Conservation (phyloP, 2,797 vertebrate genomes). For the Sebastes hubbsi region DNA sequence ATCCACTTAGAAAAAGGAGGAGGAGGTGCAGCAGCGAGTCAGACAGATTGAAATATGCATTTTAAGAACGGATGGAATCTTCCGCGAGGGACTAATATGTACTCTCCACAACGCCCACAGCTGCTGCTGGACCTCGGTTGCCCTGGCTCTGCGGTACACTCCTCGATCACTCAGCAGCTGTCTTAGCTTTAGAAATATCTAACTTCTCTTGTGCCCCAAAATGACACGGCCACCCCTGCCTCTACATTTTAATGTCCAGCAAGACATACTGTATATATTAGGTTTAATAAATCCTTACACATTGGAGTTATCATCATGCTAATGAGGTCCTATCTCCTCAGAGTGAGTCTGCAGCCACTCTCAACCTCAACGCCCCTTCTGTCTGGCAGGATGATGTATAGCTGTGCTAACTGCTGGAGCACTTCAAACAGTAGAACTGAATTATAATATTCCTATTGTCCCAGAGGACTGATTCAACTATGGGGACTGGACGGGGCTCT, state of each 20-base stretch:
- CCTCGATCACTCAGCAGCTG: neutral
- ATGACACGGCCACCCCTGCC: neutral
- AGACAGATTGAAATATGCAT: neutral
- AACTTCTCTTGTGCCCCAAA: neutral
- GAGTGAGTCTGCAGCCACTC: slow-evolving; percentile 14
- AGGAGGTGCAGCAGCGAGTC: neutral
- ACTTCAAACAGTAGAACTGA: slow-evolving; percentile 18
- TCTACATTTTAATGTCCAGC: slow-evolving; percentile 6
- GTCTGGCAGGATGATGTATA: slow-evolving; percentile 50
- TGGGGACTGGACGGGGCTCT: slow-evolving; percentile 9
- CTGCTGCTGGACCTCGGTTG: neutral
- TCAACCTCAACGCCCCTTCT: slow-evolving; percentile 7
- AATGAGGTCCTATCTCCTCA: slow-evolving; percentile 24
- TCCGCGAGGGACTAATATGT: neutral
- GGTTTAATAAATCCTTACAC: slow-evolving; percentile 18
- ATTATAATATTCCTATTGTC: slow-evolving; percentile 40
- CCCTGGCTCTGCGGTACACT: neutral
- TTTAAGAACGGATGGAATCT: neutral
- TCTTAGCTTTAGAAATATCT: neutral
- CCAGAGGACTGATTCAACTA: slow-evolving; percentile 20
- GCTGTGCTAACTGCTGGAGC: slow-evolving; percentile 26
- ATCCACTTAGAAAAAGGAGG: neutral
- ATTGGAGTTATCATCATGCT: slow-evolving; percentile 32
- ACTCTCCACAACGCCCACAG: neutral
- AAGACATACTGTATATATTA: neutral